These are phyloP conservation scores for Tretioscincus oriximinensis DNA, from an alignment of 2,113 vertebrate genomes.

Conservation along the genomic window DNA sequence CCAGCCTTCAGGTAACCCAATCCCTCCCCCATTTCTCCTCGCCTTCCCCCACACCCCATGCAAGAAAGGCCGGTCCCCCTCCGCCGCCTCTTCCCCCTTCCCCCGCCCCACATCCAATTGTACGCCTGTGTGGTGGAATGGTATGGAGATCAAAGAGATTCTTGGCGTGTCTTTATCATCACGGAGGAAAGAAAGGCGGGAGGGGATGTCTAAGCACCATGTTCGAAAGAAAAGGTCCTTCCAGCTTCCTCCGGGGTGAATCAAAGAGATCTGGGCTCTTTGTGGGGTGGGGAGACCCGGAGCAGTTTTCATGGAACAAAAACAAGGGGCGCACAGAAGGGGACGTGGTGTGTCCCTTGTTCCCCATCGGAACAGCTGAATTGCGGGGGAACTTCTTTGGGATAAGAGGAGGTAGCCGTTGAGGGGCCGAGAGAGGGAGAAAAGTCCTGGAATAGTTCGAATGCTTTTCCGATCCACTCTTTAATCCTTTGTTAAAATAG, in stretches of 20 bases:
- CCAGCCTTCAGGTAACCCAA: conserved; percentile 37
- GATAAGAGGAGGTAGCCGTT: conserved; percentile 48
- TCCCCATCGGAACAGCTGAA: conserved; percentile 61
- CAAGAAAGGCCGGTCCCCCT: not conserved
- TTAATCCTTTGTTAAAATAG: conserved; percentile 66
- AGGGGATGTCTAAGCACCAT: no score
- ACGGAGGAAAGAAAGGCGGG: conserved; percentile 22
- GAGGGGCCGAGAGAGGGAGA: not conserved
- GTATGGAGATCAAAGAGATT: conserved; percentile 52
- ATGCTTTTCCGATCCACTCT: conserved; percentile 63
- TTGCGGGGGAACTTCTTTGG: conserved; percentile 40
- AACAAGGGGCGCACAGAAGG: no score
- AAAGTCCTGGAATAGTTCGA: conserved; percentile 62
- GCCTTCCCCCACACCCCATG: no score
- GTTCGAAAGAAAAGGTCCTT: not conserved
- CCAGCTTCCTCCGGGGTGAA: conserved; percentile 15
- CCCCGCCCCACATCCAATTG: conserved; percentile 31
- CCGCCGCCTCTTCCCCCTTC: not conserved
- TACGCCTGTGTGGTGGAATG: conserved; percentile 4
- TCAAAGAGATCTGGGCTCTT: not conserved
- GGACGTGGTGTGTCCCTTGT: not conserved
- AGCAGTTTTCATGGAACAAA: no score
- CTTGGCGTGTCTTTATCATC: conserved; percentile 43
- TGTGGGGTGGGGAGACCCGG: no score
- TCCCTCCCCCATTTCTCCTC: conserved; percentile 22